Evolutionary conservation across 2,113 vertebrate species (phyloP).

Genomic region (Probosciger aterrimus): DNA sequence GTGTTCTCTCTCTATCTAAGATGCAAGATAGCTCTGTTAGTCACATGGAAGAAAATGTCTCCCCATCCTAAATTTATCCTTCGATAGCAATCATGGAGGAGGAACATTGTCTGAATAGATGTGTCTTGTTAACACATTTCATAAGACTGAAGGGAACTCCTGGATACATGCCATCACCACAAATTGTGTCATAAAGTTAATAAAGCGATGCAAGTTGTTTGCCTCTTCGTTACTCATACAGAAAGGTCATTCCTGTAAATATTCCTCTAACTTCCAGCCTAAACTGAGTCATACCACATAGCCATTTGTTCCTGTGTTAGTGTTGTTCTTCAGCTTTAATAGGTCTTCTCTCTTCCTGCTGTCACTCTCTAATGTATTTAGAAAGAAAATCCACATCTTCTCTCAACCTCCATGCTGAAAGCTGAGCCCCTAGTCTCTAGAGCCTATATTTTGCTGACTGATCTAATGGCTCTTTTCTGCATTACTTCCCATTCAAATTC

Average conservation of each 20-base stretch:
- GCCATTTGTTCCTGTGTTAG: not conserved
- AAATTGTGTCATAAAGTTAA: slow-evolving; percentile 27
- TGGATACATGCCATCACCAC: not conserved
- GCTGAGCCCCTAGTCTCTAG: not conserved
- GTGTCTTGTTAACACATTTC: slow-evolving; percentile 16
- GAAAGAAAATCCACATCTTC: not conserved
- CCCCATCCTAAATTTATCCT: slow-evolving; percentile 13
- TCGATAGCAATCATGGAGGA: not conserved
- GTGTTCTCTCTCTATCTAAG: not conserved
- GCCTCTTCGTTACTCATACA: not conserved
- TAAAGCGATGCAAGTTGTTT: not conserved
- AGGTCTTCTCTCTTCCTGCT: not conserved
- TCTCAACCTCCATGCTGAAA: not conserved
- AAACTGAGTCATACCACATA: slow-evolving; percentile 4
- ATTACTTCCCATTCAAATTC: not conserved
- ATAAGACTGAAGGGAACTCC: slow-evolving; percentile 26
- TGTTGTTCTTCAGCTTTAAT: not conserved
- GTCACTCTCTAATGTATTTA: not conserved
- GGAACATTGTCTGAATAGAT: slow-evolving; percentile 2
- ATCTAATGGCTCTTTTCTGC: not conserved
- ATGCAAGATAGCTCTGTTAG: not conserved
- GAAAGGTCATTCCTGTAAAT: slow-evolving; percentile 45
- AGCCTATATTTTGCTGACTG: not conserved
- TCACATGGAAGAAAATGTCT: not conserved
- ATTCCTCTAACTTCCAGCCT: slow-evolving; percentile 4